Conservation (phyloP, 2,888 invertebrate genomes). For the Hirtodrosophila duncani region DNA sequence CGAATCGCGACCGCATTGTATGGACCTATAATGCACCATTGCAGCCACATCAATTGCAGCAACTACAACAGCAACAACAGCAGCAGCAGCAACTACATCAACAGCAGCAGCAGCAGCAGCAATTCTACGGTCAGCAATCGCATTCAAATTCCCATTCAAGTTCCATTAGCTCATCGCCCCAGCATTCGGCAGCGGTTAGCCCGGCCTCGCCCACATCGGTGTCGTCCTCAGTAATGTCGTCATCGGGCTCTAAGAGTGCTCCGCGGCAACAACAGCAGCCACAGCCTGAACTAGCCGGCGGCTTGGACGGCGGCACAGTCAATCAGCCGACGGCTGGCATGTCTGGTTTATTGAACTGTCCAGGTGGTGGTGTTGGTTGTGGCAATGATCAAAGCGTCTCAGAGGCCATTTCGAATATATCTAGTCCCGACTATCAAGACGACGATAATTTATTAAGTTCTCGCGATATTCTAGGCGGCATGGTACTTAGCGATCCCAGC, state of each 20-base stretch:
- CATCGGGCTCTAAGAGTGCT: constrained; percentile 84
- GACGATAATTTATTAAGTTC: constrained; percentile 89
- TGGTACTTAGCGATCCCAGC: constrained; percentile 92
- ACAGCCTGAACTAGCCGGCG: constrained; percentile 44
- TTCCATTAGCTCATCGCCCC: constrained; percentile 79
- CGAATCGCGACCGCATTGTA: constrained; percentile 84
- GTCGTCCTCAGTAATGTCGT: constrained; percentile 92
- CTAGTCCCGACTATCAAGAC: constrained; percentile 93
- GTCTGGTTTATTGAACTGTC: constrained; percentile 74
- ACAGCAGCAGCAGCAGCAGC: constrained; percentile 47
- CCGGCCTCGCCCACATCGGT: constrained; percentile 91
- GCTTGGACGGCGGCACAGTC: constrained; percentile 35
- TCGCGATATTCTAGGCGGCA: constrained; percentile 85
- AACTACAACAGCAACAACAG: constrained; percentile 69
- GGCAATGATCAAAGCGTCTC: constrained; percentile 89
- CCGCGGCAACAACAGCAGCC: constrained; percentile 44
- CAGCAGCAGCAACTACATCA: constrained; percentile 77
- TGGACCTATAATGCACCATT: constrained; percentile 95
- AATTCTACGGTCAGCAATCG: constrained; percentile 71
- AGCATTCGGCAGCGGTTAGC: constrained; percentile 83
- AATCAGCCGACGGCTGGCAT: constrained; percentile 52
- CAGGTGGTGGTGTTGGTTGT: constrained; percentile 56
- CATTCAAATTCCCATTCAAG: constrained; percentile 78
- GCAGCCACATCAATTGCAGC: constrained; percentile 74
- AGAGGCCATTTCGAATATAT: constrained; percentile 92